These are phyloP conservation scores for Holocentrus rufus DNA, from an alignment of 2,797 vertebrate genomes.

Conservation along the genomic window DNA sequence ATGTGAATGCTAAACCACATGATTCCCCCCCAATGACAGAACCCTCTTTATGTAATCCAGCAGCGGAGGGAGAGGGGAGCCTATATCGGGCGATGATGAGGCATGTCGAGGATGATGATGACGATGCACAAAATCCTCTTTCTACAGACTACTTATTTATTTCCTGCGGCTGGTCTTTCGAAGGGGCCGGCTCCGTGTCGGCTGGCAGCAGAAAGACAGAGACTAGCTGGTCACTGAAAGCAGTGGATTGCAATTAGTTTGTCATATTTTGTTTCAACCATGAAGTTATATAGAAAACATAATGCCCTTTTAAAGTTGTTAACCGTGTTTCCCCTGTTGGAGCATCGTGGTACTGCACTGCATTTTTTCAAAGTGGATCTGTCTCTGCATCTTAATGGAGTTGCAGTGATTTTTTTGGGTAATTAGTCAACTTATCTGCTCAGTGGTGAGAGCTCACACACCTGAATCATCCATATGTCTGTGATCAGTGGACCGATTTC, in stretches of 20 bases:
- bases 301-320: neutral
- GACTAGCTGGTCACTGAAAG: conserved; percentile 22
- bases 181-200: neutral
- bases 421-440: too few species aligned
- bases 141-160: conserved; percentile 1
- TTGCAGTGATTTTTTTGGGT: too few species aligned
- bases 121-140: conserved; percentile 50
- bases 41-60: conserved; percentile 62
- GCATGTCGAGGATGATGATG: conserved; percentile 39
- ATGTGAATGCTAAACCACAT: conserved; percentile 58
- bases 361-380: too few species aligned
- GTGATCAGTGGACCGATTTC: too few species aligned
- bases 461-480: too few species aligned
- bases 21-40: conserved; percentile 63
- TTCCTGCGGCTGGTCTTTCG: neutral
- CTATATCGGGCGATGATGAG: conserved; percentile 43
- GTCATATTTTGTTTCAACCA: neutral
- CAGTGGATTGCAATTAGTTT: conserved; percentile 40
- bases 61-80: conserved; percentile 35
- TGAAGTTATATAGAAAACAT: too few species aligned
- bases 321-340: neutral
- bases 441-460: too few species aligned
- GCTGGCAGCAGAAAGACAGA: conserved; percentile 8
- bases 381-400: too few species aligned
- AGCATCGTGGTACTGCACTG: neutral